Conservation (phyloP, 2,113 vertebrate species). For the Pomatorhinus ruficollis region DNA sequence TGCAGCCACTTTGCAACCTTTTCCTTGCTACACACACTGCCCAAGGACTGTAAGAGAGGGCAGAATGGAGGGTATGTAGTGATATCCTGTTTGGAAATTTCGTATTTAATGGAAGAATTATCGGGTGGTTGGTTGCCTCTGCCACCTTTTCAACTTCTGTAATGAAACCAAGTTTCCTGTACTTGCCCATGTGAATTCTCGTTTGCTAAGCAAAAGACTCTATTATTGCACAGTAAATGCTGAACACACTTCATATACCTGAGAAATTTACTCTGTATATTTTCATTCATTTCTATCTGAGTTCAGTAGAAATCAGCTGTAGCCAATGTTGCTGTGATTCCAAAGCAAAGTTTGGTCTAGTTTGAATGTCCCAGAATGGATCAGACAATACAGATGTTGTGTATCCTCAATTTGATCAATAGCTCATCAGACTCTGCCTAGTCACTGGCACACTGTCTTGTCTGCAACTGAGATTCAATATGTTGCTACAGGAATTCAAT, state of each 20-base stretch:
- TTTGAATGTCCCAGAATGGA: neutral
- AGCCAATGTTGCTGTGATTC: neutral
- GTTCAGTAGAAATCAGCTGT: neutral
- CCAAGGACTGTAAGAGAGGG: neutral
- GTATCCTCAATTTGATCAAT: neutral
- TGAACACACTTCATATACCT: neutral
- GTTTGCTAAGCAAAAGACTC: neutral
- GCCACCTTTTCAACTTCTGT: neutral
- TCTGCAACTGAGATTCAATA: neutral
- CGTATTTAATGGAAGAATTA: neutral
- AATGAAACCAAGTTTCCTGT: neutral
- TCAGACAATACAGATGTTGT: neutral
- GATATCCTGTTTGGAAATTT: neutral
- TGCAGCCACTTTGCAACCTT: neutral
- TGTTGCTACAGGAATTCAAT: neutral
- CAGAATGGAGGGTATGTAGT: neutral
- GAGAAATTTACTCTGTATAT: neutral
- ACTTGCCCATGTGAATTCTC: neutral
- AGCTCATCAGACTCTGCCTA: neutral
- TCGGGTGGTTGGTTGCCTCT: neutral
- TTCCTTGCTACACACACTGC: neutral
- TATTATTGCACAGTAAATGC: neutral
- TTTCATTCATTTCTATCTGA: neutral
- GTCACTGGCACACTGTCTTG: neutral
- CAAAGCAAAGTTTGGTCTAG: neutral